Evolutionary conservation across 2,113 vertebrate genomes (phyloP), one percentile per base, ranked within the genome.

Genomic region (Elephantulus edwardii): DNA sequence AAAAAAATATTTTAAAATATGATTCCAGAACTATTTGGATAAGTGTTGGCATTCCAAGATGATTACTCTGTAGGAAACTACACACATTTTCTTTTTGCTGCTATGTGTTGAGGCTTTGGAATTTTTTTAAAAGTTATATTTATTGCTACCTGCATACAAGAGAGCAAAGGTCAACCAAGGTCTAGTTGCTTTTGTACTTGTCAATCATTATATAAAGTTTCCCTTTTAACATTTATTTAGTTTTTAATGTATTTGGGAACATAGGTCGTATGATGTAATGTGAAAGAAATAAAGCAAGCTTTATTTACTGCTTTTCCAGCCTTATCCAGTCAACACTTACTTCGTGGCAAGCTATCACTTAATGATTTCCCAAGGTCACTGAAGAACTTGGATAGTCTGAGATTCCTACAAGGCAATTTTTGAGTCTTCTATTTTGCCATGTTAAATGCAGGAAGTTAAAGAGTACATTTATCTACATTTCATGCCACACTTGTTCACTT

Each of bases 321-420:
- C 35, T 84, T 62, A 52, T 30, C 56, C 70, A 75, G 40, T 92
- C 71, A 58, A 50, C 60, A 42, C 26, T 76, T 40, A 74, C 17
- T 48, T 81, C 0, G 2, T 60, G 88, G 93, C 76, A 95, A 68
- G 38, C 56, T 19, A 8, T 30, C 0, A 1, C 40, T 80, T 90
- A 91, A 88, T 90, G 62, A 95, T 88, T 83, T 81, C 46, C 35
- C 88, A 92, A 70, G 42, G 64, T 91, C 82, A 86, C 71, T n/a
- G 48, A 76, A 80, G 66, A 83, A 79, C 52, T 50, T 83, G 13
- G 38, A 88, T 81, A 72, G 50, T 80, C 20, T 83, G 60, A 20
- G 19, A 77, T 83, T 48, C 50, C 46, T 76, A 48, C 33, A 33
- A 48, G 35, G 76, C 38, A 33, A 78, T 80, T 60, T 50, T 54